Evolutionary conservation across 2,888 invertebrate genomes (phyloP).

Genomic region (Aspidiotus rigidus): DNA sequence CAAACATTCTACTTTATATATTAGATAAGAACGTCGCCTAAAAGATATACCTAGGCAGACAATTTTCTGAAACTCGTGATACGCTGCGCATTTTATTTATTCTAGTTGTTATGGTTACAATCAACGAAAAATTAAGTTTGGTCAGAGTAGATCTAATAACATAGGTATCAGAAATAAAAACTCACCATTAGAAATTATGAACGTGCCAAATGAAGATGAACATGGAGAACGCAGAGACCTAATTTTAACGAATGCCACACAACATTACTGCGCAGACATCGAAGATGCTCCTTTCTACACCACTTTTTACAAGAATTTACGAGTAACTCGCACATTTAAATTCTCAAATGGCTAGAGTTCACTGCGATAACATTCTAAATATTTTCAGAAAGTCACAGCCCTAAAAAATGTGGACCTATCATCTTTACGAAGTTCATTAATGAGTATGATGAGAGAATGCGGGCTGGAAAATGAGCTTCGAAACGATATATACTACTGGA

Average conservation of each 20-base stretch:
- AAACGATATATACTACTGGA: slow-evolving; percentile 75
- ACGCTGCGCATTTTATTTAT: no score
- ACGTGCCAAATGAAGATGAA: no score
- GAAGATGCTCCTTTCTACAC: slow-evolving; percentile 22
- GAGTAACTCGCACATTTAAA: not conserved
- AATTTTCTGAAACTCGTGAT: no score
- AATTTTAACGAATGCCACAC: not conserved
- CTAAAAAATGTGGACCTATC: slow-evolving; percentile 64
- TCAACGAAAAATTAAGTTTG: no score
- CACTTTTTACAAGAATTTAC: slow-evolving; percentile 18
- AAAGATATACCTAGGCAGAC: no score
- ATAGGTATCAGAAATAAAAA: no score
- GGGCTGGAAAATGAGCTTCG: slow-evolving; percentile 73
- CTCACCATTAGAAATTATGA: no score
- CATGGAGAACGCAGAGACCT: no score
- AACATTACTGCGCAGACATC: slow-evolving; percentile 16
- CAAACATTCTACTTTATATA: no score
- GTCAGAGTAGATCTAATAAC: no score
- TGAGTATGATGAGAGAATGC: slow-evolving; percentile 64
- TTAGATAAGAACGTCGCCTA: no score
- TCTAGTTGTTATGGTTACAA: no score
- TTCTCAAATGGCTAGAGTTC: not conserved
- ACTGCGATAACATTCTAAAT: not conserved
- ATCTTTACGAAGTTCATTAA: slow-evolving; percentile 66
- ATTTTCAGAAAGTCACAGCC: slow-evolving; percentile 62